Percentiles rank a stretch among this genome's conserved stretches.
These are phyloP conservation scores for Anisognathus igniventris DNA, from an alignment of 2,797 vertebrate species.

Conservation along the genomic window DNA sequence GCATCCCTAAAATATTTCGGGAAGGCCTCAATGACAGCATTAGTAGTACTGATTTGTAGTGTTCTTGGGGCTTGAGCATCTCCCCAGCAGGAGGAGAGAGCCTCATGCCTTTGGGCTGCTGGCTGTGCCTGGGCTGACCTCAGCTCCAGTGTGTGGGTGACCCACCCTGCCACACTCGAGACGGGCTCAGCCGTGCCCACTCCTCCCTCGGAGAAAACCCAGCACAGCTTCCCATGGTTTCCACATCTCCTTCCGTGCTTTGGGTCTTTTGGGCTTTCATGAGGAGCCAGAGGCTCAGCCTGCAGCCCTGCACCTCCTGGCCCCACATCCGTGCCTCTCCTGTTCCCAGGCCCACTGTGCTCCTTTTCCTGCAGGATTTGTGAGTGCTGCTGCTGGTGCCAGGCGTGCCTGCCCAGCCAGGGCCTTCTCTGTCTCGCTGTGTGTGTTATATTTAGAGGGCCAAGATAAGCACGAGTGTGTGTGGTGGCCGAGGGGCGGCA, in stretches of 20 bases:
- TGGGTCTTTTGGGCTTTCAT: accelerated
- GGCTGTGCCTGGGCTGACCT: background rate
- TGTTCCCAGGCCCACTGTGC: background rate
- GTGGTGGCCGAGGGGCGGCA: background rate
- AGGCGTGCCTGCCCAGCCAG: background rate
- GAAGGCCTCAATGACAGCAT: background rate
- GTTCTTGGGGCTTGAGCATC: background rate
- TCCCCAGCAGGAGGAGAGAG: accelerated
- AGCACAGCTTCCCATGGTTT: background rate
- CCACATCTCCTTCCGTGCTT: background rate
- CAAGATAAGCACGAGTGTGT: slow-evolving; percentile 12
- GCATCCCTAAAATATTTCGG: background rate
- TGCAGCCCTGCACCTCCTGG: background rate
- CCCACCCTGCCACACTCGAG: background rate
- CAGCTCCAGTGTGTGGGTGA: background rate
- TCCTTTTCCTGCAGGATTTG: background rate
- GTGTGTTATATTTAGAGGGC: slow-evolving; percentile 51
- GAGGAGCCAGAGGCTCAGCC: background rate
- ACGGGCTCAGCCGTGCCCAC: accelerated
- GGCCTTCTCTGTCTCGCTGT: background rate
- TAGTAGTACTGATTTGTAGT: background rate
- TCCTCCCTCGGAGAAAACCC: background rate
- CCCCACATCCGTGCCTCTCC: accelerated
- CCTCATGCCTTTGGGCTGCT: background rate
- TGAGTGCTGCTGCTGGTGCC: background rate